phyloP scores from a whole-genome alignment of 2,113 vertebrate genomes.

The Columba livia region DNA sequence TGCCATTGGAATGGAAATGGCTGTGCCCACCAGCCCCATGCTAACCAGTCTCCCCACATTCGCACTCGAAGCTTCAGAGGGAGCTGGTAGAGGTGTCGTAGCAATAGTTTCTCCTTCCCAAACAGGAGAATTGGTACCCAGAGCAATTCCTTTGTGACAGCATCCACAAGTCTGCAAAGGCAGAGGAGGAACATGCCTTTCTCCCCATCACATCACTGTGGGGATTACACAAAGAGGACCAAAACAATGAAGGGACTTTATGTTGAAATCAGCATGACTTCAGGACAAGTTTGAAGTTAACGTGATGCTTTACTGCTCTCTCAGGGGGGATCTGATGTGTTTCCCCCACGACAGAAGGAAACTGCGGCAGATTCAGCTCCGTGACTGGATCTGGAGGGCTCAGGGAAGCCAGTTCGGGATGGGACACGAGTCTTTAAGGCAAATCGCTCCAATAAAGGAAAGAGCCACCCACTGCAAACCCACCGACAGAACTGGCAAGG shows the following conservation, averaged over 20 bases:
- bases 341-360: neutral
- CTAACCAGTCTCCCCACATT: neutral
- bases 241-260: neutral
- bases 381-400: neutral
- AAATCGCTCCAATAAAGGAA: neutral
- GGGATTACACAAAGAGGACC: accelerated
- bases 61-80: neutral
- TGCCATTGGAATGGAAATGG: neutral
- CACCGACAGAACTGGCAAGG: neutral
- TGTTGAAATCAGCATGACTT: neutral
- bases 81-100: neutral
- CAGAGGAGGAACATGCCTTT: accelerated
- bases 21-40: neutral
- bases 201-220: accelerated
- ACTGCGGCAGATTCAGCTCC: neutral
- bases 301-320: neutral
- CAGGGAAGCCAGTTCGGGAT: neutral
- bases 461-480: neutral
- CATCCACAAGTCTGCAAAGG: neutral
- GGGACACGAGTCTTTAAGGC: neutral
- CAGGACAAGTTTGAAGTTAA: neutral
- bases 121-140: neutral
- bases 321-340: neutral
- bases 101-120: neutral
- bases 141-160: neutral